Percentiles rank a stretch among this genome's conserved stretches.
phyloP scores from a whole-genome alignment of 2,797 vertebrate species.

The Okamejei kenojei region DNA sequence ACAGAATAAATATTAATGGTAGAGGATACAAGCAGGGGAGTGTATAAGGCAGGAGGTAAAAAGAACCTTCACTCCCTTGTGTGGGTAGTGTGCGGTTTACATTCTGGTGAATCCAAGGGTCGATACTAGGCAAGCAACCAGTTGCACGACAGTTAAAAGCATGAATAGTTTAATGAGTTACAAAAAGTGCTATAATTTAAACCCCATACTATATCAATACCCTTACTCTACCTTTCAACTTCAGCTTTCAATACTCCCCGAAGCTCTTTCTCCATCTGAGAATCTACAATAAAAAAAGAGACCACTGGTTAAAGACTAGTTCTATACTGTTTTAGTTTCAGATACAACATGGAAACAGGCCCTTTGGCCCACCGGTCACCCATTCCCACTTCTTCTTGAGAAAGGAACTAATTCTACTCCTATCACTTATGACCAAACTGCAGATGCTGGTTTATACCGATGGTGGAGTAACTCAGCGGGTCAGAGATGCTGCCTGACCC shows the following conservation, averaged over 20 bases:
- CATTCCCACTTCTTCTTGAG: too few species aligned
- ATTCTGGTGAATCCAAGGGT: neutral
- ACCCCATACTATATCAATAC: neutral
- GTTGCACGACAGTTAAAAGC: neutral
- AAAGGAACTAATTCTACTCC: too few species aligned
- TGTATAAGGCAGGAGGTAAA: neutral
- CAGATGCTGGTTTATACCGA: too few species aligned
- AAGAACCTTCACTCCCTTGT: neutral
- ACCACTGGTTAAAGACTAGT: neutral
- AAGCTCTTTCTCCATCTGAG: conserved; percentile 65
- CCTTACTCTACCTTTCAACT: conserved; percentile 62
- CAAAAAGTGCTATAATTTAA: neutral
- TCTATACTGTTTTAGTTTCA: too few species aligned
- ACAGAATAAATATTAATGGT: neutral
- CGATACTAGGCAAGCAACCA: neutral
- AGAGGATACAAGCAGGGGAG: neutral
- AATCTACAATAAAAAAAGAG: conserved; percentile 52
- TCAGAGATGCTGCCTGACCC: too few species aligned
- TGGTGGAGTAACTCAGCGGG: too few species aligned
- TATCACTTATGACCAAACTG: too few species aligned
- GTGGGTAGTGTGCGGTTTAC: neutral
- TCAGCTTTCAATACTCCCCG: conserved; percentile 66
- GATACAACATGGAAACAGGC: too few species aligned
- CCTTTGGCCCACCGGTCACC: too few species aligned
- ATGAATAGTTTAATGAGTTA: neutral